Percentiles rank a stretch among this genome's conserved stretches.
Conservation (phyloP, 2,797 vertebrate species). For the Argyrosomus regius region DNA sequence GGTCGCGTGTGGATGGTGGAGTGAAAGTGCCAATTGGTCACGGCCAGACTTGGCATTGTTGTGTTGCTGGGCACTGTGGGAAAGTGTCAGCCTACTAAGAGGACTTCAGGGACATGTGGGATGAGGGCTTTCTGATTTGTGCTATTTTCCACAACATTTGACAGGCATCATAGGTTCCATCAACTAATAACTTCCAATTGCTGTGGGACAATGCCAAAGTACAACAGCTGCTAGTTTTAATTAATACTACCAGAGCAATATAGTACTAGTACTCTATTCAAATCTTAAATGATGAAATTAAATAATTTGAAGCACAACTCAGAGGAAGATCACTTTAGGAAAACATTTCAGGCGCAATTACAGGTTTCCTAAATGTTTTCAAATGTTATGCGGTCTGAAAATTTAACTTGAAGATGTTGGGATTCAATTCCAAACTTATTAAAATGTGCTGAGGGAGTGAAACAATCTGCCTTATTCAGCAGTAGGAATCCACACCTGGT, state of each 20-base stretch:
- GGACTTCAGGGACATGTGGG: constrained; percentile 79
- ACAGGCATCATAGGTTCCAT: constrained; percentile 84
- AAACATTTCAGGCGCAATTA: constrained; percentile 11
- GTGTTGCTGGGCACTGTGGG: constrained; percentile 92
- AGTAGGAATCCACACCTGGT: constrained; percentile 46
- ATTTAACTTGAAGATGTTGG: constrained; percentile 6
- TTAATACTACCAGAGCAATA: constrained; percentile 5
- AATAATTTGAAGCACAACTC: background rate
- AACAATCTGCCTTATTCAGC: constrained; percentile 27
- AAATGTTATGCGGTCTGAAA: constrained; percentile 18
- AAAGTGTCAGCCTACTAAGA: constrained; percentile 95
- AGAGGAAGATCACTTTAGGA: background rate
- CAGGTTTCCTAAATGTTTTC: constrained; percentile 1
- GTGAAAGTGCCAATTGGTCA: constrained; percentile 96
- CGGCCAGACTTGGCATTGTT: constrained; percentile 91
- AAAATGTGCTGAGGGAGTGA: constrained; percentile 28
- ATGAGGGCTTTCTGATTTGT: constrained; percentile 82
- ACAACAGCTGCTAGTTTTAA: constrained; percentile 29
- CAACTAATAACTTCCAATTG: constrained; percentile 75
- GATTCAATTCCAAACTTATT: constrained; percentile 27
- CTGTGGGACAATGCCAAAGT: constrained; percentile 39
- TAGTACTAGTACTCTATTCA: background rate
- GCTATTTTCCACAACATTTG: constrained; percentile 89
- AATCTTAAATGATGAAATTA: background rate
- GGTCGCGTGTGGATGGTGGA: constrained; percentile 98